These are phyloP conservation scores for Habroteleia sp. DNA, from an alignment of 2,888 invertebrate species.

Conservation along the genomic window DNA sequence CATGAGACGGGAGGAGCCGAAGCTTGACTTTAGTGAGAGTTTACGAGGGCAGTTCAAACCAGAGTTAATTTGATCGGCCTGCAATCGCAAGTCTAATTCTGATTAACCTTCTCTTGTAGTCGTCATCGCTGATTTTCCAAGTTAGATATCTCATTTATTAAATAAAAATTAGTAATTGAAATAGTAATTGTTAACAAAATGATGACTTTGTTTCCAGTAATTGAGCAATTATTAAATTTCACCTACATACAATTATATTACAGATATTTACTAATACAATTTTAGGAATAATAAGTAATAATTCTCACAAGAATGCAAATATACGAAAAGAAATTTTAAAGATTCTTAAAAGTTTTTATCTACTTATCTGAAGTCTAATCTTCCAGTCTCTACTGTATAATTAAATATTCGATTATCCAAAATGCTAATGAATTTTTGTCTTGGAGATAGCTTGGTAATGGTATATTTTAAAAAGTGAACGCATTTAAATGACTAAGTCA, in stretches of 20 bases:
- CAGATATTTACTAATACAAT: too few relatives aligned
- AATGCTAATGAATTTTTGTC: slow-evolving; percentile 6
- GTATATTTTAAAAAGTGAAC: not conserved
- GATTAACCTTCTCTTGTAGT: slow-evolving; percentile 71
- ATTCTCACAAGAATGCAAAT: too few relatives aligned
- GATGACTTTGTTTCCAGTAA: not conserved
- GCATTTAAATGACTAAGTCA: slow-evolving; percentile 2
- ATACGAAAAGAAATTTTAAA: too few relatives aligned
- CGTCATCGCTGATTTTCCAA: slow-evolving; percentile 51
- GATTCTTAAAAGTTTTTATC: too few relatives aligned
- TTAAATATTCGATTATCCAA: too few relatives aligned
- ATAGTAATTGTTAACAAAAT: slow-evolving; percentile 30
- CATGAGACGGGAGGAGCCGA: slow-evolving; percentile 79
- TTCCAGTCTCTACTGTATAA: too few relatives aligned
- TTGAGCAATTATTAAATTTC: slow-evolving; percentile 2
- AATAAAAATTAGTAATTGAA: slow-evolving; percentile 41
- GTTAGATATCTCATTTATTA: slow-evolving; percentile 38
- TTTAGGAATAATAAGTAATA: too few relatives aligned
- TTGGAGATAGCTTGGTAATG: not conserved
- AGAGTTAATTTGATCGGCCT: slow-evolving; percentile 80
- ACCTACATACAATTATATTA: not conserved
- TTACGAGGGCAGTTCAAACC: slow-evolving; percentile 78
- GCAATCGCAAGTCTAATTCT: slow-evolving; percentile 79
- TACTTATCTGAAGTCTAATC: too few relatives aligned
- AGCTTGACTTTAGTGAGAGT: slow-evolving; percentile 78